A percentile compares a stretch with the other conserved stretches of the same genome.
Conservation (phyloP, 2,888 invertebrate genomes). For the Stenolophus ochropezus region DNA sequence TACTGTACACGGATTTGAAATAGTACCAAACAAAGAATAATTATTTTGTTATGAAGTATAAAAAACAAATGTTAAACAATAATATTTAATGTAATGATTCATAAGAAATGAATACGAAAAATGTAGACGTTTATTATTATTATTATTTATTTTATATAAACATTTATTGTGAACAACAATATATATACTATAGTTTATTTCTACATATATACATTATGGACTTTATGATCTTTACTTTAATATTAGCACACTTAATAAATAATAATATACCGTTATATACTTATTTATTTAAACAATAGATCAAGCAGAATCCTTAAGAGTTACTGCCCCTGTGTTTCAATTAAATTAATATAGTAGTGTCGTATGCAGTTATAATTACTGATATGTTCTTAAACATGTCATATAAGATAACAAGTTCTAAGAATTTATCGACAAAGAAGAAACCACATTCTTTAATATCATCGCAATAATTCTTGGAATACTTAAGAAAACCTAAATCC, state of each 20-base stretch:
- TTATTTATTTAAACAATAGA: neutral
- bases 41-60: neutral
- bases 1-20: neutral
- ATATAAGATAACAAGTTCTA: neutral
- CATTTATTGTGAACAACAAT: too few species aligned
- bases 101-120: neutral
- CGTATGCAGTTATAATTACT: neutral
- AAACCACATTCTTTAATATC: neutral
- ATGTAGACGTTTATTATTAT: neutral
- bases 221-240: neutral
- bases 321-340: neutral
- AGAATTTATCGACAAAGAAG: neutral
- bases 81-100: neutral
- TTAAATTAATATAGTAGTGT: neutral
- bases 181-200: too few species aligned
- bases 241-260: too few species aligned
- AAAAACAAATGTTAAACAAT: neutral
- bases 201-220: too few species aligned
- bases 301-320: neutral
- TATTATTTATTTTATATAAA: neutral
- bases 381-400: neutral
- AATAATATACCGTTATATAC: too few species aligned
- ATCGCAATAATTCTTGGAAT: slow-evolving; percentile 9
- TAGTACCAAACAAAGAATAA: neutral
- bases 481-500: neutral